Evolutionary conservation across 2,113 vertebrate species (phyloP).

Genomic region (Galbula dea): DNA sequence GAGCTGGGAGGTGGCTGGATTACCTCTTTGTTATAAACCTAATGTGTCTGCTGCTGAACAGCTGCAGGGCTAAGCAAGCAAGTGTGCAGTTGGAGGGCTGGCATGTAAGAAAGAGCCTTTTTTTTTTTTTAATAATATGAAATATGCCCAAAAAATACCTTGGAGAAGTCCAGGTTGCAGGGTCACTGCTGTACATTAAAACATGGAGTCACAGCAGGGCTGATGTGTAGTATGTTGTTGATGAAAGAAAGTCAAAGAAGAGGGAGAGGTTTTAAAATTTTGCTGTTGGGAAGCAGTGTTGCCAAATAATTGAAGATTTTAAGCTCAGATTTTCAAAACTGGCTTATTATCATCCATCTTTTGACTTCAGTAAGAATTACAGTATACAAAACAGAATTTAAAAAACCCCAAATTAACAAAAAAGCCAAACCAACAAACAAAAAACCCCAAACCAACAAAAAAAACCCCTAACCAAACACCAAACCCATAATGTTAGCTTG

Average conservation of each 20-base stretch:
- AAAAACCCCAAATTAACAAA: too few relatives aligned
- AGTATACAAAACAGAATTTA: background rate
- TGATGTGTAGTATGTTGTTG: background rate
- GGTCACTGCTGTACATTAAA: accelerated
- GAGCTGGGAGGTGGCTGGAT: background rate
- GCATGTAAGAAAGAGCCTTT: background rate
- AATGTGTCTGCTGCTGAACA: background rate
- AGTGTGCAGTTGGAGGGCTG: background rate
- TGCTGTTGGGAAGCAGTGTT: background rate
- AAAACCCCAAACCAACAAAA: background rate
- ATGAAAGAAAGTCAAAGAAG: background rate
- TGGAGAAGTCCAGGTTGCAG: background rate
- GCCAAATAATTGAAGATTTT: background rate
- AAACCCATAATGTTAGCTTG: background rate
- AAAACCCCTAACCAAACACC: background rate
- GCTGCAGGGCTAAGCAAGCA: background rate
- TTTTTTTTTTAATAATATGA: background rate
- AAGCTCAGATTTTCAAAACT: background rate
- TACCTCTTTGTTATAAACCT: background rate
- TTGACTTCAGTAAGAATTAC: background rate
- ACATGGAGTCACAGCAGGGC: background rate
- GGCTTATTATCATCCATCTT: background rate
- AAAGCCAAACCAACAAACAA: too few relatives aligned
- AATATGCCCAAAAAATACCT: background rate
- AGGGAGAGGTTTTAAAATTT: background rate